These are phyloP conservation scores for Gymnodraco acuticeps DNA, from an alignment of 2,797 vertebrate genomes.

Conservation along the genomic window DNA sequence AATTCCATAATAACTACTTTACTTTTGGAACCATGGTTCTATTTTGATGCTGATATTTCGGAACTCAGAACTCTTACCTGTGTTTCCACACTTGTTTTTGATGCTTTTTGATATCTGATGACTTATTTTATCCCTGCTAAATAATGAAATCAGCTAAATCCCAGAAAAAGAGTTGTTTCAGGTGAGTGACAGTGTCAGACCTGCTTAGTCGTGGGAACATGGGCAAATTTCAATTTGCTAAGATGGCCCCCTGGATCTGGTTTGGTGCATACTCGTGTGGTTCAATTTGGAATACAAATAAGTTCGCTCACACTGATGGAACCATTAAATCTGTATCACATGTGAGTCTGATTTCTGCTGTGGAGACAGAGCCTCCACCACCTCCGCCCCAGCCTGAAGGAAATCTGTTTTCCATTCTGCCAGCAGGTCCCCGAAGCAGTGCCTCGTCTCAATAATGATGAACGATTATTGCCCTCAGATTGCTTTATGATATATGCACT, in stretches of 20 bases:
- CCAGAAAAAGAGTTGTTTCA: background rate
- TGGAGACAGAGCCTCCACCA: constrained; percentile 31
- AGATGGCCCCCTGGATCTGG: background rate
- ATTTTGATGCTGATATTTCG: background rate
- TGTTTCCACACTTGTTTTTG: background rate
- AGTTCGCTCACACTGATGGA: background rate
- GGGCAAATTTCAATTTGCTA: background rate
- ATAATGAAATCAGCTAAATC: background rate
- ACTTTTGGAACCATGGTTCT: background rate
- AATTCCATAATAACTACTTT: background rate
- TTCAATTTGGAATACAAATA: constrained; percentile 2
- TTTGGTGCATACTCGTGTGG: background rate
- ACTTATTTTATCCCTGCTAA: background rate
- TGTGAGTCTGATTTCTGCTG: background rate
- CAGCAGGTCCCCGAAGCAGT: constrained; percentile 66
- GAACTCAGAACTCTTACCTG: background rate
- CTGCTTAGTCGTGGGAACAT: background rate
- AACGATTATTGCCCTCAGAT: constrained; percentile 82
- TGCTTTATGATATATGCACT: constrained; percentile 83
- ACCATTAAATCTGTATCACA: constrained; percentile 17
- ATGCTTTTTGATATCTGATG: background rate
- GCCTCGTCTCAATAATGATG: constrained; percentile 81
- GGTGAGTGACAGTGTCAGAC: background rate
- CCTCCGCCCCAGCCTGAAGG: constrained; percentile 47
- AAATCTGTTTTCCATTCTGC: constrained; percentile 81